Evolutionary conservation across 2,888 invertebrate species (phyloP), one percentile per base, ranked within the genome.

Genomic region (Tetragonisca angustula): DNA sequence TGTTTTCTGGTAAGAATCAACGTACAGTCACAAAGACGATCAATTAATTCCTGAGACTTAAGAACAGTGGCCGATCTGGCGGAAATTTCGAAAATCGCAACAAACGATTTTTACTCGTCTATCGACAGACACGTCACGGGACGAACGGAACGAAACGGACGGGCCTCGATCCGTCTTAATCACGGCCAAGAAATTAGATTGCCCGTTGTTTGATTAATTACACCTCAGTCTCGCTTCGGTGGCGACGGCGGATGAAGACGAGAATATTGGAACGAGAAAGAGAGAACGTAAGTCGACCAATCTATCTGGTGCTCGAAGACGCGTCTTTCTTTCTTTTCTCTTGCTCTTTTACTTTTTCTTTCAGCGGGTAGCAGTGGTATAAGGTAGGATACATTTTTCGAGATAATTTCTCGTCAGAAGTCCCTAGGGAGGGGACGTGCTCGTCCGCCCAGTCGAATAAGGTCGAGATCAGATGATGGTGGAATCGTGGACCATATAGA

Each of bases 371-470:
- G 9, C 17, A 27, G 19, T n/a, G 32, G 27, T 61, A 27, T 61
- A 61, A 52, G 24, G 54, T 17, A 36, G 86, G 85, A 90, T 90
- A 90, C 90, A 91, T 91, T 92, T 91, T 91, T 90, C 87, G 90
- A 90, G 91, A 92, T 92, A 92, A 91, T 91, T 91, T 91, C 85
- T 85, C 86, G 88, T 88, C 90, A 85, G 91, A 90, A 90, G 76
- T 87, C 88, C 81, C 88, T 43, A 62, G 87, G 85, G 90, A 87
- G 79, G 79, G 71, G 84, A 72, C 76, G 74, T 36, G 81, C 79
- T 84, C 87, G 72, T 86, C 86, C 81, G 61, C 64, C 43, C 68
- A 71, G 68, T 50, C 19, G 72, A 59, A 73, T 56, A 67, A 75
- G 79, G 68, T 61, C 70, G 73, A 88, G 85, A 89, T 90, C 87